These are phyloP conservation scores for Agrotis exclamationis DNA, from an alignment of 2,888 invertebrate species.

Conservation along the genomic window DNA sequence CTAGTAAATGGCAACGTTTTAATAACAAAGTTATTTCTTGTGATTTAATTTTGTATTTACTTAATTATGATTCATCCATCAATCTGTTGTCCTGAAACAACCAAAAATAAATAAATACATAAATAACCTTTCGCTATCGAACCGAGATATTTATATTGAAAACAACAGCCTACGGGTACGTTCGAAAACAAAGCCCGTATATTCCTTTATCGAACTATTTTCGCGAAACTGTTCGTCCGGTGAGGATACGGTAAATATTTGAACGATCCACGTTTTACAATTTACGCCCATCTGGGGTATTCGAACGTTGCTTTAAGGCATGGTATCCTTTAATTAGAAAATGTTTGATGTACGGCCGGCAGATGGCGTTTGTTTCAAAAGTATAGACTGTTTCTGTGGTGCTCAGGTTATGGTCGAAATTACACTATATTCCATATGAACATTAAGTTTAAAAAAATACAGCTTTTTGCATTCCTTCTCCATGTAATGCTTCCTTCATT, in stretches of 20 bases:
- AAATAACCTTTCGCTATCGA: neutral
- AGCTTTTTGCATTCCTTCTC: no score
- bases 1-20: no score
- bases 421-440: no score
- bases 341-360: slow-evolving; percentile 15
- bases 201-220: slow-evolving; percentile 61
- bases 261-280: slow-evolving; percentile 84
- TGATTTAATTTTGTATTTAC: no score
- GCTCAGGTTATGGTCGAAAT: no score
- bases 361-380: slow-evolving; percentile 27
- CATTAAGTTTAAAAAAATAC: no score
- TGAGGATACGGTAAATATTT: slow-evolving; percentile 84
- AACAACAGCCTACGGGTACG: slow-evolving; percentile 20
- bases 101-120: neutral
- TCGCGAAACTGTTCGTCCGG: slow-evolving; percentile 71
- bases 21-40: no score
- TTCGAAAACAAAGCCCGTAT: slow-evolving; percentile 56
- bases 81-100: no score
- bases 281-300: slow-evolving; percentile 79
- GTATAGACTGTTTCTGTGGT: no score
- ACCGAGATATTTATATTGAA: slow-evolving; percentile 17
- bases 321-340: slow-evolving; percentile 79
- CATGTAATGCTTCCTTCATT: no score
- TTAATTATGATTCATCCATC: neutral
- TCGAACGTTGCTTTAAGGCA: slow-evolving; percentile 72